These are phyloP conservation scores for Myotis pilosus DNA, from an alignment of 2,797 vertebrate genomes.

Conservation along the genomic window DNA sequence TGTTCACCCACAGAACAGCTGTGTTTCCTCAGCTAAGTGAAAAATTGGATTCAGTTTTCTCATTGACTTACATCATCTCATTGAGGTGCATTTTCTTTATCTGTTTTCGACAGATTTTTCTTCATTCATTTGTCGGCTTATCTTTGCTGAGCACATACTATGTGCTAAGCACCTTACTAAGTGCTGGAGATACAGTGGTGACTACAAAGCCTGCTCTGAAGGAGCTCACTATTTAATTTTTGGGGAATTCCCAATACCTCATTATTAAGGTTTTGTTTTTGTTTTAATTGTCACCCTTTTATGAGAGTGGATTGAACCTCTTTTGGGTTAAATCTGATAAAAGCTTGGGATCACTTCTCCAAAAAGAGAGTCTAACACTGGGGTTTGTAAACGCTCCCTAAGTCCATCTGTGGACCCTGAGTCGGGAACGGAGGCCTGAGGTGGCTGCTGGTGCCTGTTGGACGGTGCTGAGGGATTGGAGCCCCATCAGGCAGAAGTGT, in stretches of 20 bases:
- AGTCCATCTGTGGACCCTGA: background rate
- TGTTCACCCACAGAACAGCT: background rate
- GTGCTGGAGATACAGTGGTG: background rate
- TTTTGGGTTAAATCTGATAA: background rate
- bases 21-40: background rate
- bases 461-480: background rate
- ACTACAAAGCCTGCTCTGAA: background rate
- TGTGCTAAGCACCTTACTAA: background rate
- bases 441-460: accelerated
- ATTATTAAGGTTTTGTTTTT: background rate
- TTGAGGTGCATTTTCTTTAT: background rate
- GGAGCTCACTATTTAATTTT: background rate
- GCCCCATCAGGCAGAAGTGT: background rate
- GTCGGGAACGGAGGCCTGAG: background rate
- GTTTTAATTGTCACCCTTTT: background rate
- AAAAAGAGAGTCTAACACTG: background rate
- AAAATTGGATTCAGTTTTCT: background rate
- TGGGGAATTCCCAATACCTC: background rate
- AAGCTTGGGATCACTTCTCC: background rate
- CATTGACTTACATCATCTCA: background rate
- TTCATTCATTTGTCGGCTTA: background rate
- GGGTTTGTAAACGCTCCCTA: background rate
- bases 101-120: background rate
- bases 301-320: background rate
- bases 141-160: background rate